Evolutionary conservation across 2,888 invertebrate species (phyloP), one percentile per base, ranked within the genome.

Genomic region (Morpho helenor): DNA sequence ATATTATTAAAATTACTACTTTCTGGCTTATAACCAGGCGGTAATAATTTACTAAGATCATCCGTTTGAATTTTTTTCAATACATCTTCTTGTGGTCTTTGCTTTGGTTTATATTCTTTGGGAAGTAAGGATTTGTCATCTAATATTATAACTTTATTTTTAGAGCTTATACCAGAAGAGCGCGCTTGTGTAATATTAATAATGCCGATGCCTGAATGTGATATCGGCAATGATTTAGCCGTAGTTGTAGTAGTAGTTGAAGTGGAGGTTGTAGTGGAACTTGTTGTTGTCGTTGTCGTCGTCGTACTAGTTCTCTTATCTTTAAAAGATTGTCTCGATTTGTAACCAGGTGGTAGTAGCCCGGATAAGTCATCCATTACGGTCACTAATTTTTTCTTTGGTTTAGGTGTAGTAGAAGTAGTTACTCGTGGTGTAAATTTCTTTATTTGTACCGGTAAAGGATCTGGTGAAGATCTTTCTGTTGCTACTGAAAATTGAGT

Each of bases 271-370:
- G 78, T 74, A 1, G 74, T 76, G 0, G 77, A 66, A 1, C 70
- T 76, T 0, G 80, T 75, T 0, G 77, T 68, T 4, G 69, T 77
- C 0, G 80, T 79, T 0, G 80, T 78, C 6, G 82, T 74, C 0
- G 88, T 91, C 1, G 91, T 91, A 51, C 91, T 92, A 0, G 87
- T 91, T 6, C 91, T 87, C 72, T 91, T 91, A 60, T 92, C 91
- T 80, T 91, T 91, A 66, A 75, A 92, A 7, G 91, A 88, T 44
- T 80, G 74, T 61, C 91, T 85, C 31, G 91, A 82, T 74, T 92
- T 93, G 70, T 93, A 95, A 3, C 94, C 94, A 0, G 93, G 83
- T 4, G 95, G 95, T 7, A 94, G 75, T 0, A 95, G 79, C 16
- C 92, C 92, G 3, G 92, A 76, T 53, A 94, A 68, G 64, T 94